Conservation (phyloP, 64 coral and sea anemone genomes). For the Acropora yongei region DNA sequence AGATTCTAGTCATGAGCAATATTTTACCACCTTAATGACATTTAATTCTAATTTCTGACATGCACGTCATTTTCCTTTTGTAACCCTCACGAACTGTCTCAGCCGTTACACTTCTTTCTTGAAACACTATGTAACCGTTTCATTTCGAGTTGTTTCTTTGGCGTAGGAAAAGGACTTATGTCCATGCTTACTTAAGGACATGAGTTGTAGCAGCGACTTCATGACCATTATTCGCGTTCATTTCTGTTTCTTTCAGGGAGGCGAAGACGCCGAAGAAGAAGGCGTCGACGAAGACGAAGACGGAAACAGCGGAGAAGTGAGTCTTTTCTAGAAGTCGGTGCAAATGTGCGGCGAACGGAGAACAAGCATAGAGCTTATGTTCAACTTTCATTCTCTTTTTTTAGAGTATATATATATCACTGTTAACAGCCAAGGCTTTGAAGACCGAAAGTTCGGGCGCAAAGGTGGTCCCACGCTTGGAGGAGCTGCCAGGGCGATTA, state of each 20-base stretch:
- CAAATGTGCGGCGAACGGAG: background rate
- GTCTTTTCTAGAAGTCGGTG: background rate
- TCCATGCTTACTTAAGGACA: no score
- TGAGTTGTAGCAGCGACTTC: no score
- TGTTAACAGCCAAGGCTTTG: constrained; percentile 35
- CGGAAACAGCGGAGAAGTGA: background rate
- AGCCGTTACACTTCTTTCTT: no score
- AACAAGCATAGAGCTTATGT: no score
- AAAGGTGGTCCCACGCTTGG: background rate
- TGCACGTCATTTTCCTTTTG: no score
- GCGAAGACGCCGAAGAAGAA: constrained; percentile 24
- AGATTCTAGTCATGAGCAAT: no score
- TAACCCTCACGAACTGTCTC: no score
- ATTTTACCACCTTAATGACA: no score
- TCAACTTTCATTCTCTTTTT: background rate
- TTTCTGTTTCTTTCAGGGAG: background rate
- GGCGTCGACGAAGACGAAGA: constrained; percentile 20
- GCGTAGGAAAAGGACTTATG: no score
- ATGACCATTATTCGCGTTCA: background rate
- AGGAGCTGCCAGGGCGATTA: background rate
- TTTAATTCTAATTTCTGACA: no score
- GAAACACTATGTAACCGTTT: no score
- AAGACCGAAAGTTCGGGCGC: background rate
- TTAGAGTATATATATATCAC: background rate
- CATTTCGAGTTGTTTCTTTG: no score